Percentiles rank a stretch among this genome's conserved stretches.
Conservation (phyloP, 2,797 vertebrate species). For the Myotis pilosus region DNA sequence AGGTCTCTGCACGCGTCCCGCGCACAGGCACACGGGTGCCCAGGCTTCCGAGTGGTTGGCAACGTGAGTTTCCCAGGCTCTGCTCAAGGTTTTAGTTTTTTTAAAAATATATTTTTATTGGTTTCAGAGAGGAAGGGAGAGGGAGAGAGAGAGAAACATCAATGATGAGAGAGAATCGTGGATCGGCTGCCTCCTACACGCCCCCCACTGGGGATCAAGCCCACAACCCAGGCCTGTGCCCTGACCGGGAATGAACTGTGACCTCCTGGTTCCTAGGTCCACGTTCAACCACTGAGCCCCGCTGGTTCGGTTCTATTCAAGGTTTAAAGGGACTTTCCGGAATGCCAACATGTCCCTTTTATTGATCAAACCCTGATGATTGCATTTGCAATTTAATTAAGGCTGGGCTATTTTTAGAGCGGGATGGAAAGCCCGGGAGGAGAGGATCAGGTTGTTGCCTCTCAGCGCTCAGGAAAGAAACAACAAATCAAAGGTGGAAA, state of each 20-base stretch:
- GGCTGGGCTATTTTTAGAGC: constrained; percentile 60
- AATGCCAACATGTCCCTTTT: not conserved
- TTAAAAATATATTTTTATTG: too few relatives aligned
- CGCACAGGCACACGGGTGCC: accelerated
- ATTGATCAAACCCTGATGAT: constrained; percentile 59
- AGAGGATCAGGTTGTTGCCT: not conserved
- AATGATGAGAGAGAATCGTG: too few relatives aligned
- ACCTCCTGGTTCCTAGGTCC: too few relatives aligned
- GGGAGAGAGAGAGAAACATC: too few relatives aligned
- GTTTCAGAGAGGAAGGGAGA: too few relatives aligned
- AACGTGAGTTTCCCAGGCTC: accelerated
- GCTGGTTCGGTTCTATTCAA: accelerated
- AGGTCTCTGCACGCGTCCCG: accelerated
- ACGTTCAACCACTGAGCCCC: too few relatives aligned
- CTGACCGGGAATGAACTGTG: too few relatives aligned
- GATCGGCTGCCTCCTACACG: too few relatives aligned
- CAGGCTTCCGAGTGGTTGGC: accelerated
- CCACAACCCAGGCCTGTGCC: too few relatives aligned
- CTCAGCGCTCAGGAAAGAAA: not conserved
- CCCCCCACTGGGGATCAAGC: too few relatives aligned
- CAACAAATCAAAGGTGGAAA: not conserved
- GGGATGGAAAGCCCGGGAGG: not conserved
- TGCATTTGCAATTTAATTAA: constrained; percentile 75
- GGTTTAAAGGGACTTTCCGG: not conserved
- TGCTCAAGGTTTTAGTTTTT: not conserved